Conservation (phyloP, 2,888 invertebrate genomes). For the Leucania comma region DNA sequence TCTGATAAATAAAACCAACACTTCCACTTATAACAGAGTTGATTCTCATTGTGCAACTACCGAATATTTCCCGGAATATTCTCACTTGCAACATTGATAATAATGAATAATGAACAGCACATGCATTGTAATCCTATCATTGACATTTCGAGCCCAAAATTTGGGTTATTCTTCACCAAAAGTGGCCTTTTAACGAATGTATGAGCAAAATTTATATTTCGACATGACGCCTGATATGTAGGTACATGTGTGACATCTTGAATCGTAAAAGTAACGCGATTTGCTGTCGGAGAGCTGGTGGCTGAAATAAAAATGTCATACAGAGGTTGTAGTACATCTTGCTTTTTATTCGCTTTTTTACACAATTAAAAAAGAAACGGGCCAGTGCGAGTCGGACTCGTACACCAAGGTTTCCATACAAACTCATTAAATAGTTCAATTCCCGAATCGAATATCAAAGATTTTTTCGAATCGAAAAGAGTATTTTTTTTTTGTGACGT, state of each 20-base stretch:
- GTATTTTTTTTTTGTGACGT: too few relatives aligned
- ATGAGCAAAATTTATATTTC: conserved; percentile 58
- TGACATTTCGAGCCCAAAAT: conserved; percentile 67
- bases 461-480: too few relatives aligned
- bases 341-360: background rate
- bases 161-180: conserved; percentile 62
- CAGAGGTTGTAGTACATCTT: too few relatives aligned
- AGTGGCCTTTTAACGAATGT: conserved; percentile 59
- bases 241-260: conserved; percentile 42
- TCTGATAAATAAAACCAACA: conserved; percentile 25
- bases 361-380: background rate
- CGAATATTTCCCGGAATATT: conserved; percentile 40
- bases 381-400: too few relatives aligned
- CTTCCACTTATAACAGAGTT: conserved; percentile 10
- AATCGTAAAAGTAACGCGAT: conserved; percentile 38
- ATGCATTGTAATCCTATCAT: conserved; percentile 68
- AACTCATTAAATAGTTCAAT: too few relatives aligned
- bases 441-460: too few relatives aligned
- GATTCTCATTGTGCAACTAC: conserved; percentile 36
- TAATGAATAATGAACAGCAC: conserved; percentile 61
- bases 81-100: conserved; percentile 47
- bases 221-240: conserved; percentile 37
- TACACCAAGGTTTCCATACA: too few relatives aligned
- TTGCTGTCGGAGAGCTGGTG: conserved; percentile 21
- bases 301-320: background rate